These are phyloP conservation scores for Mythimna pallens DNA, from an alignment of 2,888 invertebrate species.

Conservation along the genomic window DNA sequence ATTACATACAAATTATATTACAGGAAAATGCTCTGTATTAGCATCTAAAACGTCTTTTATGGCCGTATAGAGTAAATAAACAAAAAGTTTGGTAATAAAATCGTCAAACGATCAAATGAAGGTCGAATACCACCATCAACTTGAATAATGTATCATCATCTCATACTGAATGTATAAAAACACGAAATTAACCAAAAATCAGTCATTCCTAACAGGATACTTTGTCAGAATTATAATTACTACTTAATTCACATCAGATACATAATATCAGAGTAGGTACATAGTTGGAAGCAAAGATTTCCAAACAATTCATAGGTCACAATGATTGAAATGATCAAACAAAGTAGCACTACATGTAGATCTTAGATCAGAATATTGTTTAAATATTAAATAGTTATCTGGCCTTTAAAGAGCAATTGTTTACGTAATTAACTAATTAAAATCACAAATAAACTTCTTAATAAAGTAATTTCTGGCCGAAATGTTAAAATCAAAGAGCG, in stretches of 20 bases:
- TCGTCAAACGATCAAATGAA: neutral
- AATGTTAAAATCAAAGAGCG: conserved; percentile 23
- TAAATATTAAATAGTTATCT: conserved; percentile 5
- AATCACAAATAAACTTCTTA: conserved; percentile 15
- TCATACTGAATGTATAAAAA: conserved; percentile 14
- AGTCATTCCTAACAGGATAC: conserved; percentile 53
- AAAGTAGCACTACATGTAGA: conserved; percentile 14
- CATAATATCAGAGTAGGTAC: conserved; percentile 55
- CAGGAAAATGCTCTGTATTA: conserved; percentile 31
- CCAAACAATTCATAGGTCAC: conserved; percentile 41
- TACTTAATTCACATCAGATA: conserved; percentile 42
- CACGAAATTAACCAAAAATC: conserved; percentile 52
- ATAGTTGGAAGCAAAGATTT: conserved; percentile 41
- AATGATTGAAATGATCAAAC: conserved; percentile 16
- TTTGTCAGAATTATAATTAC: conserved; percentile 37
- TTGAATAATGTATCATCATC: conserved; percentile 12
- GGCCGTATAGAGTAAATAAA: neutral
- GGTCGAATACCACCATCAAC: conserved; percentile 6
- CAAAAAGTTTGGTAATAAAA: conserved; percentile 3
- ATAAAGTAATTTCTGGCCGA: conserved; percentile 21
- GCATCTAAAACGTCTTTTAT: conserved; percentile 6
- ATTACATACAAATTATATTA: conserved; percentile 7
- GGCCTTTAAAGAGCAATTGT: neutral
- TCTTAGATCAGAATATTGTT: conserved; percentile 14
- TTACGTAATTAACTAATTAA: conserved; percentile 21